These are phyloP conservation scores for Notolabrus celidotus DNA, from an alignment of 2,797 vertebrate species.

Conservation along the genomic window DNA sequence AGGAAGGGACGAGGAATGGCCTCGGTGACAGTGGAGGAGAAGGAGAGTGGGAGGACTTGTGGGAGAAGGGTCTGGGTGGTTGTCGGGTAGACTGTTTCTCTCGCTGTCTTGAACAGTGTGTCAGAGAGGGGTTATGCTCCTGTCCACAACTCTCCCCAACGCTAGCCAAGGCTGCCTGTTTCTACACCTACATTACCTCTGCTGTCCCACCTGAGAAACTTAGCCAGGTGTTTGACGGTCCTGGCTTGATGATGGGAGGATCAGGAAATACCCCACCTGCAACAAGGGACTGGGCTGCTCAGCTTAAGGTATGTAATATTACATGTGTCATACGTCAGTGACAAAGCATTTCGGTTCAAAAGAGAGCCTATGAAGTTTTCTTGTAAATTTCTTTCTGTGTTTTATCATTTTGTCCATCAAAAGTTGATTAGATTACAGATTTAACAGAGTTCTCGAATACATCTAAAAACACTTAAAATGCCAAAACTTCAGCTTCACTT, in stretches of 20 bases:
- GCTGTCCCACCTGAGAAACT: constrained; percentile 87
- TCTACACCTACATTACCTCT: constrained; percentile 86
- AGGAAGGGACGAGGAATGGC: constrained; percentile 70
- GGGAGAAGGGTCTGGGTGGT: constrained; percentile 81
- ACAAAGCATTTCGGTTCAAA: too few species aligned
- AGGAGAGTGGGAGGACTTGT: constrained; percentile 74
- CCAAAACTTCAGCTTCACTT: not conserved
- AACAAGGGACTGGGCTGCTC: constrained; percentile 81
- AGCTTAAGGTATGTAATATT: constrained; percentile 80
- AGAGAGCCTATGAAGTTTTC: too few species aligned
- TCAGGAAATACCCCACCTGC: constrained; percentile 46
- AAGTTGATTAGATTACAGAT: not conserved
- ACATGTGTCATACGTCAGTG: not conserved
- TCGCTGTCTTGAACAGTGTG: constrained; percentile 81
- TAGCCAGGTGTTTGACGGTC: constrained; percentile 81
- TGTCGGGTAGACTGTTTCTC: constrained; percentile 86
- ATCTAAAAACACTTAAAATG: not conserved
- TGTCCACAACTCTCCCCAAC: constrained; percentile 79
- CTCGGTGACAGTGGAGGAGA: constrained; percentile 58
- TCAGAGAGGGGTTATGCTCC: constrained; percentile 81
- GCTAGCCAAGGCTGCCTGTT: constrained; percentile 82
- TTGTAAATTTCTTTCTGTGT: too few species aligned
- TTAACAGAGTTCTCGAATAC: not conserved
- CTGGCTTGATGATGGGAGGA: constrained; percentile 49
- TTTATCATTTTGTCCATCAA: not conserved